Percentiles rank a stretch among this genome's conserved stretches.
Evolutionary conservation across 2,113 vertebrate species (phyloP).

Genomic region (Lepidothrix coronata): DNA sequence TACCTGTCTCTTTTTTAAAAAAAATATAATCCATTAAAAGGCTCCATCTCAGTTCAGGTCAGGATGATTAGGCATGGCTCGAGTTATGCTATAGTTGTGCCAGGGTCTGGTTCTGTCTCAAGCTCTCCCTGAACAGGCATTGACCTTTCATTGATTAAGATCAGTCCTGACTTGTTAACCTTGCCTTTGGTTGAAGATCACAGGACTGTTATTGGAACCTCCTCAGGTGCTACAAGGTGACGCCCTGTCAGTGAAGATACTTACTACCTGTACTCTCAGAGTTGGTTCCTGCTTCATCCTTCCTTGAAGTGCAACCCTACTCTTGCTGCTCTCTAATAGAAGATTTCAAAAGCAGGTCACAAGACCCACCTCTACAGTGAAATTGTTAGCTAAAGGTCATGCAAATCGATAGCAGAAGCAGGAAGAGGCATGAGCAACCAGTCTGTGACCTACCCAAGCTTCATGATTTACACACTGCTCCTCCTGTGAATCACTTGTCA

Average conservation of each 20-base stretch:
- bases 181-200: background rate
- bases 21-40: background rate
- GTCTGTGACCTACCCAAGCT: background rate
- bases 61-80: background rate
- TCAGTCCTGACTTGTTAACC: background rate
- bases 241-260: background rate
- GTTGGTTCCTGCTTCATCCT: background rate
- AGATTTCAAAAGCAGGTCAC: background rate
- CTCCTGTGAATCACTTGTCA: background rate
- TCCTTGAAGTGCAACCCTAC: background rate
- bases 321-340: background rate
- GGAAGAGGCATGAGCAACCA: background rate
- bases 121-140: background rate
- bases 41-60: rapidly evolving
- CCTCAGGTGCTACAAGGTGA: background rate
- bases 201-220: background rate
- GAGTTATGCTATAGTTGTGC: background rate
- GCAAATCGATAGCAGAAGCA: background rate
- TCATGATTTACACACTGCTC: background rate
- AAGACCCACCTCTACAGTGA: background rate
- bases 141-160: background rate
- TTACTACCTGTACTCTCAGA: background rate
- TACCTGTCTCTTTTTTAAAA: background rate
- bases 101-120: background rate
- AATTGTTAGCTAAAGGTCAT: background rate